Evolutionary conservation across 2,113 vertebrate genomes (phyloP).

Genomic region (Sylvicapra grimmia): DNA sequence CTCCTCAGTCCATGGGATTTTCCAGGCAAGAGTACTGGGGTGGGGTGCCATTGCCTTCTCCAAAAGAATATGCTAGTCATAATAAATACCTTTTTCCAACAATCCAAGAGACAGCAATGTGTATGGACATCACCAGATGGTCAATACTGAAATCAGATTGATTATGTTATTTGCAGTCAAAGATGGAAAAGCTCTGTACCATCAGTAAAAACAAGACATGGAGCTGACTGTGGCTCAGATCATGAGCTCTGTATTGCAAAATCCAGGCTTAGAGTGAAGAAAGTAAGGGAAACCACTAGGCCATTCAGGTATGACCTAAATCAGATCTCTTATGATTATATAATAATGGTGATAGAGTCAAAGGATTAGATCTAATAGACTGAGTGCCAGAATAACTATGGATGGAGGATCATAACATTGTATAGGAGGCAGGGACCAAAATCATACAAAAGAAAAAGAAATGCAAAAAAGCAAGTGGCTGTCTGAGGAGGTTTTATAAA

Average conservation of each 20-base stretch:
- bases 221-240: neutral
- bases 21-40: too few species aligned
- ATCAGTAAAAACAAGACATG: neutral
- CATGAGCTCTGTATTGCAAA: neutral
- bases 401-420: neutral
- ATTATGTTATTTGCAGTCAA: neutral
- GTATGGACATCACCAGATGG: neutral
- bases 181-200: neutral
- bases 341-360: neutral
- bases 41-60: too few species aligned
- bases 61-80: neutral
- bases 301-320: too few species aligned
- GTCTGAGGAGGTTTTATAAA: neutral
- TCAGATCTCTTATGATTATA: too few species aligned
- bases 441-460: neutral
- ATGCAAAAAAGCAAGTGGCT: neutral
- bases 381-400: neutral
- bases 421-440: neutral
- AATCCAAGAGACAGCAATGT: neutral
- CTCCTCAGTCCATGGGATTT: too few species aligned
- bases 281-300: too few species aligned
- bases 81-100: neutral
- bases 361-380: neutral
- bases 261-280: neutral
- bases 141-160: neutral